Conservation (phyloP, 2,113 vertebrate species). For the Raja brachyura region DNA sequence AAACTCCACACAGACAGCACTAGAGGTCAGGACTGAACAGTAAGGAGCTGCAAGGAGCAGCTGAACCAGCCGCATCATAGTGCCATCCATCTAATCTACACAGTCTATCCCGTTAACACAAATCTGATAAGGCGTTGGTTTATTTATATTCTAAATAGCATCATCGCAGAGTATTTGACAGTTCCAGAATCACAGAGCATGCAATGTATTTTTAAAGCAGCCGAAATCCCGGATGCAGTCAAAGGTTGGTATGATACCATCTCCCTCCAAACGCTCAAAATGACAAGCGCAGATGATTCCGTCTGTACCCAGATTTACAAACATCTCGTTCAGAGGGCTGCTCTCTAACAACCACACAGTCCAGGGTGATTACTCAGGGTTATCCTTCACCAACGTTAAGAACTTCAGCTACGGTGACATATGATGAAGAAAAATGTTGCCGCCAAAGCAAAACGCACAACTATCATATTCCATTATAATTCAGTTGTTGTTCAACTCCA, state of each 20-base stretch:
- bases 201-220: background rate
- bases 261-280: background rate
- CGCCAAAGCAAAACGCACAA: background rate
- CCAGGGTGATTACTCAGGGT: background rate
- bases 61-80: too few relatives aligned
- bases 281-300: slow-evolving; percentile 23
- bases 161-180: background rate
- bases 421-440: background rate
- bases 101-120: background rate
- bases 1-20: too few relatives aligned
- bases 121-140: background rate
- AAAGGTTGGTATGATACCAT: background rate
- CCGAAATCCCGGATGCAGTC: background rate
- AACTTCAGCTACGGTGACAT: background rate
- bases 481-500: background rate
- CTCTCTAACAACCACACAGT: slow-evolving; percentile 13
- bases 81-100: background rate
- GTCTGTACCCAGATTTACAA: slow-evolving; percentile 18
- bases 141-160: background rate
- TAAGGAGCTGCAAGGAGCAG: too few relatives aligned
- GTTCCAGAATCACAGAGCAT: background rate
- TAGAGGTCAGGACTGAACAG: too few relatives aligned
- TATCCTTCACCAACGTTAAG: background rate
- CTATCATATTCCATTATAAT: slow-evolving; percentile 1
- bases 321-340: background rate